These are phyloP conservation scores for Pterophyllum scalare DNA, from an alignment of 2,113 vertebrate species.

Conservation along the genomic window DNA sequence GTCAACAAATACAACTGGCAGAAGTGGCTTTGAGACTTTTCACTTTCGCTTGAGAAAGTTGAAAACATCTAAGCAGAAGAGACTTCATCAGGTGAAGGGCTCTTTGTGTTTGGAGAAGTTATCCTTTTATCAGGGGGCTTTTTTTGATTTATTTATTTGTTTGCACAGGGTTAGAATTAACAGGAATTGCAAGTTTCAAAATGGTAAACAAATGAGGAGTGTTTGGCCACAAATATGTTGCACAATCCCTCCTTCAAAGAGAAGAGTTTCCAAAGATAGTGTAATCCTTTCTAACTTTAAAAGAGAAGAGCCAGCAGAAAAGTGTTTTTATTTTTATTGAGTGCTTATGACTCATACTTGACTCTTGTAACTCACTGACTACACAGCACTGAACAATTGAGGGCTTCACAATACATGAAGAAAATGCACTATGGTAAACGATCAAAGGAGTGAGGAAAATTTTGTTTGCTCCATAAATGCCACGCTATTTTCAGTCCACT, in stretches of 20 bases:
- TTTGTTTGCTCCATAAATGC: conserved; percentile 28
- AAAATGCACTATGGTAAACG: conserved; percentile 7
- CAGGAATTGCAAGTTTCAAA: conserved; percentile 12
- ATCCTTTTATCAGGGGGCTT: neutral
- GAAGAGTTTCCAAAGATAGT: neutral
- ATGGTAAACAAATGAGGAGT: conserved; percentile 17
- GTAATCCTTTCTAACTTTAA: neutral
- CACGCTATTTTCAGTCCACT: conserved; percentile 22
- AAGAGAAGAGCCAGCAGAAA: neutral
- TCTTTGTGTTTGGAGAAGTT: neutral
- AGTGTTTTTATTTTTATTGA: conserved; percentile 50
- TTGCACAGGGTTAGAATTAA: neutral
- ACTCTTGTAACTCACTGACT: conserved; percentile 14
- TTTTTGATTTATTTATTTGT: neutral
- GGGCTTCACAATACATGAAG: conserved; percentile 15
- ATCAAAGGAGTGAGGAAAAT: conserved; percentile 34
- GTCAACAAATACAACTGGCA: conserved; percentile 36
- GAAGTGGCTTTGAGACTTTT: conserved; percentile 5
- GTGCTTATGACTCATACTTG: conserved; percentile 42
- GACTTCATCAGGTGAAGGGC: neutral
- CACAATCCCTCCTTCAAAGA: neutral
- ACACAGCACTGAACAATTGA: neutral
- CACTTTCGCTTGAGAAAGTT: conserved; percentile 11
- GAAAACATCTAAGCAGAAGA: neutral
- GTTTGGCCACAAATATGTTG: neutral